Evolutionary conservation across 2,797 vertebrate species (phyloP).

Genomic region (Channa striata): DNA sequence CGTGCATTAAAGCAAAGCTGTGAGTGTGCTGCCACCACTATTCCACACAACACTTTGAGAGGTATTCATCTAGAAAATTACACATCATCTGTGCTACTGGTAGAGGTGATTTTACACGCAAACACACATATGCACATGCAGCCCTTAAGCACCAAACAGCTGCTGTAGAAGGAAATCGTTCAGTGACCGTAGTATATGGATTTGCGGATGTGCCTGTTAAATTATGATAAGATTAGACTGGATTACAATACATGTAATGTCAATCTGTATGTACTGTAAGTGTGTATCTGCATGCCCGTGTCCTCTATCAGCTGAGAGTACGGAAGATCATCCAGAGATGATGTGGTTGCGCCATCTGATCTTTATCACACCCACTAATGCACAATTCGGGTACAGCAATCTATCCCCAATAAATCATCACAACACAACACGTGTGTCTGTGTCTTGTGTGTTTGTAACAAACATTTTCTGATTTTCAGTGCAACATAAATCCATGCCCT

Average conservation of each 20-base stretch:
- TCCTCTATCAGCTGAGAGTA: slow-evolving; percentile 42
- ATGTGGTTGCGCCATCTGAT: slow-evolving; percentile 48
- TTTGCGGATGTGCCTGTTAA: slow-evolving; percentile 73
- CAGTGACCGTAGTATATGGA: slow-evolving; percentile 64
- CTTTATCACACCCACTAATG: slow-evolving; percentile 50
- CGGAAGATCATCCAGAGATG: slow-evolving; percentile 36
- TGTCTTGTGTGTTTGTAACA: slow-evolving; percentile 16
- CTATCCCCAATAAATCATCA: slow-evolving; percentile 54
- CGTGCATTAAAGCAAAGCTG: slow-evolving; percentile 84
- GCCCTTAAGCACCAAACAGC: slow-evolving; percentile 75
- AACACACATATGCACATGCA: slow-evolving; percentile 48
- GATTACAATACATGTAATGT: slow-evolving; percentile 67
- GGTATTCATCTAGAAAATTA: slow-evolving; percentile 95
- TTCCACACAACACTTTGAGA: slow-evolving; percentile 89
- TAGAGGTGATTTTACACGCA: slow-evolving; percentile 81
- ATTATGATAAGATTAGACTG: slow-evolving; percentile 66
- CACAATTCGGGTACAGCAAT: slow-evolving; percentile 37
- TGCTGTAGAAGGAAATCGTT: slow-evolving; percentile 66
- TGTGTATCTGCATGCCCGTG: slow-evolving; percentile 1
- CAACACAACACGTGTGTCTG: slow-evolving; percentile 8
- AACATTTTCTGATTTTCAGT: slow-evolving; percentile 31
- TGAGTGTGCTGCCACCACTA: slow-evolving; percentile 72
- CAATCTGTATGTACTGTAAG: slow-evolving; percentile 31
- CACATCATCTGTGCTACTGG: slow-evolving; percentile 87
- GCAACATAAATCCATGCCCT: slow-evolving; percentile 29